Base-by-base conservation (phyloP, 35 echinoderm and acorn worm genomes). In the Holothuria glaberrima region DNA sequence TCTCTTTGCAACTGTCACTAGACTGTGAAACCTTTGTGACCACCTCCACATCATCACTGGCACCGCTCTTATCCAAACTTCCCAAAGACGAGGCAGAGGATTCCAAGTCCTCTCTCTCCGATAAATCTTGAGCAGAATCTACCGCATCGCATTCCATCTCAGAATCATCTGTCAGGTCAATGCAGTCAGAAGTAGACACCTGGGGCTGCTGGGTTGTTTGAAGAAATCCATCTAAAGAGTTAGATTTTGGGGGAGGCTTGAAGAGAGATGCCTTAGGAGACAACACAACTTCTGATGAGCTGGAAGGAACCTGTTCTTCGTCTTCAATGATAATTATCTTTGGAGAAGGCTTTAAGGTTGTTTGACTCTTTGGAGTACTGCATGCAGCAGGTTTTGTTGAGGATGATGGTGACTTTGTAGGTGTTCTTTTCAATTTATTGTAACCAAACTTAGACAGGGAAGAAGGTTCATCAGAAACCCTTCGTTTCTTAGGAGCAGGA, bases 171-270 rank as follows among this genome's bases (percentile, higher is more conserved):
- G 44, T 89, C 17, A 96, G 41, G 36, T 94, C 89, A 41, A 94
- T 76, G 73, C 90, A 88, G n/a, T 59, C 80, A 56, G 92, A 88
- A 0, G 95, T 94, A 4, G 95, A 91, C 21, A 84, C 80, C 54
- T 93, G 83, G 29, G 95, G 92, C 50, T 97, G 89, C 80, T 97
- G 92, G 32, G 91, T 94, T 16, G 74, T 91, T 26, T 94, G 91
- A 20, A 97, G 78, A 52, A 97, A 97, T 0, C 92, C 48, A 72
- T 97, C 95, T 34, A 97, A 58, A 18, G 88, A 86, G 31, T 80
- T 86, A 0, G 83, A 68, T 63, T 92, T 95, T 9, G 79, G 64
- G 38, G 77, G 93, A 22, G 79, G 93, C 45, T 84, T 94, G 74
- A 73, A 69, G 64, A 50, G n/a, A 7, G 89, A 83, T 9, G 76